These are phyloP conservation scores for Mechanitis mazaeus DNA, from an alignment of 2,888 invertebrate species.

Conservation along the genomic window DNA sequence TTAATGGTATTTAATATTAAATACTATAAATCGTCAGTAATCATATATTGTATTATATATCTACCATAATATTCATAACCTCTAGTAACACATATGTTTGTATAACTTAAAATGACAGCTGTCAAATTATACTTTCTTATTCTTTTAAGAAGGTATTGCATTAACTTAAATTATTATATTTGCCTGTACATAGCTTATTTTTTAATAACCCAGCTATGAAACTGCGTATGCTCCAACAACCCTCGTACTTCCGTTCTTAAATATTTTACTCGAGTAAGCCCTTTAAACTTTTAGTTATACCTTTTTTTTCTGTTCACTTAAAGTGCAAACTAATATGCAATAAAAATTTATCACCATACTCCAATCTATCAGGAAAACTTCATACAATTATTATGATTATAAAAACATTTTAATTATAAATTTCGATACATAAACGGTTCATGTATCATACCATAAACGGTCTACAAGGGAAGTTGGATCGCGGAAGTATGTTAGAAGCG, in stretches of 20 bases:
- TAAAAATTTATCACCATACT: no score
- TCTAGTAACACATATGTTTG: no score
- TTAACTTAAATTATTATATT: neutral
- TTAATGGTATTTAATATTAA: neutral
- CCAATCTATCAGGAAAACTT: no score
- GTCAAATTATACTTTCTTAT: no score
- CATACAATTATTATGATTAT: no score
- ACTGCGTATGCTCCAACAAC: conserved; percentile 62
- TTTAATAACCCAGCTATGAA: conserved; percentile 36
- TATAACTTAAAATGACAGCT: no score
- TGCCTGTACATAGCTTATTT: conserved; percentile 4
- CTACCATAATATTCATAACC: neutral
- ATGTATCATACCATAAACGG: neutral
- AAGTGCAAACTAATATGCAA: no score
- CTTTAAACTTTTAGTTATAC: no score
- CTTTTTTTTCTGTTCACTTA: no score
- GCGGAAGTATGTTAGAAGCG: conserved; percentile 68
- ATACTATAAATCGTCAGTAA: no score
- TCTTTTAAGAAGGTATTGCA: no score
- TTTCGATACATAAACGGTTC: neutral
- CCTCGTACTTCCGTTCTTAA: conserved; percentile 41
- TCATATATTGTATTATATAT: neutral
- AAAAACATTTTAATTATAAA: neutral
- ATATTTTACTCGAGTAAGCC: neutral
- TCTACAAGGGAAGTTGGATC: conserved; percentile 36